A percentile compares a stretch with the other conserved stretches of the same genome.
These are phyloP conservation scores for Bombus confusus DNA, from an alignment of 1,140 invertebrate genomes.

Conservation along the genomic window DNA sequence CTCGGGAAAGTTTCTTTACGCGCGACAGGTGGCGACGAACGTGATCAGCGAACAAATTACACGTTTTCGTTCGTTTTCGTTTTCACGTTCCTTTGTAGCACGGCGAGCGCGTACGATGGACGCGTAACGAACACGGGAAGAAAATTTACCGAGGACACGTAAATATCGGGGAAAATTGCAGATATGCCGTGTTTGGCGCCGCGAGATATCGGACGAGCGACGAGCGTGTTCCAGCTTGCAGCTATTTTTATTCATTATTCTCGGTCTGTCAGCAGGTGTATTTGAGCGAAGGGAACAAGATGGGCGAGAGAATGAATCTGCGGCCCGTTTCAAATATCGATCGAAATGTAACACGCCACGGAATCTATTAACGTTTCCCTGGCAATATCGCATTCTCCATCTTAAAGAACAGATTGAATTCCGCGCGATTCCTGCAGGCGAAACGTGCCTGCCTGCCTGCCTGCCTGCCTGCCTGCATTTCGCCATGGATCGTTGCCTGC, in stretches of 20 bases:
- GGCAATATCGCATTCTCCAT: slow-evolving; percentile 34
- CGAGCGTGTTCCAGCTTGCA: not conserved
- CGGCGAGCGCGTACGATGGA: not conserved
- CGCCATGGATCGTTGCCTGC: slow-evolving; percentile 3
- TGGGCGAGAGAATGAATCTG: slow-evolving; percentile 21
- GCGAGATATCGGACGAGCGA: not conserved
- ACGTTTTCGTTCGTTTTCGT: too few species aligned
- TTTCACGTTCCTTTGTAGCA: not conserved
- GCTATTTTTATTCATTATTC: slow-evolving; percentile 32
- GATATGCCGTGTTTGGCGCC: not conserved
- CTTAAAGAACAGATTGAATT: slow-evolving; percentile 31
- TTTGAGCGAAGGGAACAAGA: not conserved
- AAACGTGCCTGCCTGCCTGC: not conserved
- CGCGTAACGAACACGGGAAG: slow-evolving; percentile 13
- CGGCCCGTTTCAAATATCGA: slow-evolving; percentile 21
- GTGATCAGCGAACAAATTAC: not conserved
- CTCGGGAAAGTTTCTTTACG: not conserved
- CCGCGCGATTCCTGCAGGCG: slow-evolving; percentile 1
- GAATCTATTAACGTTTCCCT: slow-evolving; percentile 15
- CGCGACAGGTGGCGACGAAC: not conserved
- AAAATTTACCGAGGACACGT: not conserved
- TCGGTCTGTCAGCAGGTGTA: not conserved
- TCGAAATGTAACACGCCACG: slow-evolving; percentile 12
- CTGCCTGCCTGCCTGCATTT: not conserved
- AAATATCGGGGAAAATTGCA: slow-evolving; percentile 21